Conservation (phyloP, 2,113 vertebrate species). For the Ahaetulla prasina region DNA sequence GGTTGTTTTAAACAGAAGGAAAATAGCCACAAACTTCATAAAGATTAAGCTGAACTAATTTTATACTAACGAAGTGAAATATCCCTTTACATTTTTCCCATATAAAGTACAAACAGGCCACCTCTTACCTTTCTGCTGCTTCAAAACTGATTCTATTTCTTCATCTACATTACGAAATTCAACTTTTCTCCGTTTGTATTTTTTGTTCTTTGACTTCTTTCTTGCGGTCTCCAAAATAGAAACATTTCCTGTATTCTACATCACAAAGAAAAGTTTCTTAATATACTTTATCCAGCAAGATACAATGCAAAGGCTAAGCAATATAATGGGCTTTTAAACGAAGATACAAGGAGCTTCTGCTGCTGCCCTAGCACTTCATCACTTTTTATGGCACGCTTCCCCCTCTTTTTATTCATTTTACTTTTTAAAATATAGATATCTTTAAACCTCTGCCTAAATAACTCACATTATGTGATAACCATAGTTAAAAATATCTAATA, state of each 20-base stretch:
- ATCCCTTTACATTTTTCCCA: neutral
- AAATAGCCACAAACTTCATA: neutral
- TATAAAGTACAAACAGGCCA: slow-evolving; percentile 5
- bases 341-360: neutral
- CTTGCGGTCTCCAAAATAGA: slow-evolving; percentile 72
- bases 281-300: neutral
- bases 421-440: neutral
- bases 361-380: neutral
- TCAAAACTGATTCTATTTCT: slow-evolving; percentile 61
- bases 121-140: slow-evolving; percentile 72
- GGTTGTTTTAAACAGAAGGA: neutral
- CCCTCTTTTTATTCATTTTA: neutral
- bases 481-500: neutral
- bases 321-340: neutral
- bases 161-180: slow-evolving; percentile 59
- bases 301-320: neutral
- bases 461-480: neutral
- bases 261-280: slow-evolving; percentile 3
- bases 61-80: neutral
- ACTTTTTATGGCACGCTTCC: neutral
- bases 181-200: slow-evolving; percentile 65
- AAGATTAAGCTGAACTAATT: neutral
- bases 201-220: slow-evolving; percentile 66
- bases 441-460: neutral
- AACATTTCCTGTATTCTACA: slow-evolving; percentile 64